A percentile compares a stretch with the other conserved stretches of the same genome.
phyloP scores from a whole-genome alignment of 2,888 invertebrate genomes.

The Lutraria lutraria region DNA sequence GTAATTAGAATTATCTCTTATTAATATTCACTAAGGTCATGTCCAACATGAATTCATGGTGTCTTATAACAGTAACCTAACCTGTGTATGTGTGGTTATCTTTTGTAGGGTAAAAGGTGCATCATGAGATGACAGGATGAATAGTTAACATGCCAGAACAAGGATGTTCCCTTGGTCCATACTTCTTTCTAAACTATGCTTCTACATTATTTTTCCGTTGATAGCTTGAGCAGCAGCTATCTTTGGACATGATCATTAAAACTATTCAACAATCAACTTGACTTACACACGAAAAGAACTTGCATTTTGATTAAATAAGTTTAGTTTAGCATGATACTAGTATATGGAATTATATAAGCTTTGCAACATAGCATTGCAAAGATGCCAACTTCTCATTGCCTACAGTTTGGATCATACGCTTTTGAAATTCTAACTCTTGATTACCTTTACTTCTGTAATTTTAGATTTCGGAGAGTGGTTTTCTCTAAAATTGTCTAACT shows the following conservation, averaged over 20 bases:
- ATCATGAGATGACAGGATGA: not conserved
- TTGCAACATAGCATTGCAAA: not conserved
- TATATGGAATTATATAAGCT: not conserved
- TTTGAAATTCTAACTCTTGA: not conserved
- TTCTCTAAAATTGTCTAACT: constrained; percentile 19
- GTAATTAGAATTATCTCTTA: constrained; percentile 36
- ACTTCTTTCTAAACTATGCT: not conserved
- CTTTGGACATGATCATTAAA: not conserved
- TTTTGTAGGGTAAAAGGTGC: constrained; percentile 35
- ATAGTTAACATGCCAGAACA: not conserved
- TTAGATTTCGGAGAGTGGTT: not conserved
- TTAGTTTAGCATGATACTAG: not conserved
- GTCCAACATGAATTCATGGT: constrained; percentile 22
- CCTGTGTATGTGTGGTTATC: not conserved
- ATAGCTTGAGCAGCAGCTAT: not conserved
- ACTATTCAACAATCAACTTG: not conserved
- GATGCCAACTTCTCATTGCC: not conserved
- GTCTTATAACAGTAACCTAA: constrained; percentile 29
- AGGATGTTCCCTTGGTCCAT: not conserved
- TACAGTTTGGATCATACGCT: not conserved
- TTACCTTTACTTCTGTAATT: constrained; percentile 9
- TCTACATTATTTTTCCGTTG: not conserved
- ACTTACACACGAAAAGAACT: not conserved
- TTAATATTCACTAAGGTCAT: constrained; percentile 19
- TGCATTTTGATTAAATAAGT: not conserved